These are phyloP conservation scores for Blastobasis adustella DNA, from an alignment of 2,888 invertebrate species.

Conservation along the genomic window DNA sequence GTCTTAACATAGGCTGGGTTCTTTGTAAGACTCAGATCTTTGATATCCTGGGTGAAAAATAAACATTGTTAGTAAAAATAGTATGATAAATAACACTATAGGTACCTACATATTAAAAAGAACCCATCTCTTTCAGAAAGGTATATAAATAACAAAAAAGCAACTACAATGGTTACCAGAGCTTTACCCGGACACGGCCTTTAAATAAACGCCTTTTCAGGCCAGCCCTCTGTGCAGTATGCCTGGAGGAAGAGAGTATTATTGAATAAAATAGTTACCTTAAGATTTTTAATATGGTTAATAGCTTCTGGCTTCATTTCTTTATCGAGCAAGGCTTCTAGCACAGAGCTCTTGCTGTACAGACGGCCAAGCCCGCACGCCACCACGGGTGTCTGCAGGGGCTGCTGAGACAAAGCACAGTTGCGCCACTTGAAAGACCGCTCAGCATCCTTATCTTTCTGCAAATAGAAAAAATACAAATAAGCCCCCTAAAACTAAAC, in stretches of 20 bases:
- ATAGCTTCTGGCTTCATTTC: slow-evolving; percentile 81
- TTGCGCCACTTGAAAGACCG: slow-evolving; percentile 95
- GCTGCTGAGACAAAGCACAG: slow-evolving; percentile 93
- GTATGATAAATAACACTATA: too few species aligned
- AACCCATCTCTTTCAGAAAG: too few species aligned
- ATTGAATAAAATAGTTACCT: slow-evolving; percentile 58
- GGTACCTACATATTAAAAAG: too few species aligned
- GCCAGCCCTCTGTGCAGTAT: too few species aligned
- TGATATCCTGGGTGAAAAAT: slow-evolving; percentile 80
- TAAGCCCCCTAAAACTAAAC: too few species aligned
- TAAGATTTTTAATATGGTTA: slow-evolving; percentile 86
- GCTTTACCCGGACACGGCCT: too few species aligned
- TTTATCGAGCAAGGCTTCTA: slow-evolving; percentile 92
- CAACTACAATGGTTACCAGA: too few species aligned
- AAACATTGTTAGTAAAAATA: too few species aligned
- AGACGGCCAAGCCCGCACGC: slow-evolving; percentile 93
- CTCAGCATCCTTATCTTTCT: slow-evolving; percentile 97
- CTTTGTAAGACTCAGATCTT: slow-evolving; percentile 86
- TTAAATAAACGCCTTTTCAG: too few species aligned
- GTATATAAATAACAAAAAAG: too few species aligned
- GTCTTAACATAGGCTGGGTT: slow-evolving; percentile 86
- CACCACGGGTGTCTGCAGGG: slow-evolving; percentile 90
- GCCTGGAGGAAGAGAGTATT: too few species aligned
- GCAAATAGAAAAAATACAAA: slow-evolving; percentile 25
- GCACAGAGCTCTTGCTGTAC: slow-evolving; percentile 94